Evolutionary conservation across 2,888 invertebrate genomes (phyloP).

Genomic region (Agrilus cyanescens): DNA sequence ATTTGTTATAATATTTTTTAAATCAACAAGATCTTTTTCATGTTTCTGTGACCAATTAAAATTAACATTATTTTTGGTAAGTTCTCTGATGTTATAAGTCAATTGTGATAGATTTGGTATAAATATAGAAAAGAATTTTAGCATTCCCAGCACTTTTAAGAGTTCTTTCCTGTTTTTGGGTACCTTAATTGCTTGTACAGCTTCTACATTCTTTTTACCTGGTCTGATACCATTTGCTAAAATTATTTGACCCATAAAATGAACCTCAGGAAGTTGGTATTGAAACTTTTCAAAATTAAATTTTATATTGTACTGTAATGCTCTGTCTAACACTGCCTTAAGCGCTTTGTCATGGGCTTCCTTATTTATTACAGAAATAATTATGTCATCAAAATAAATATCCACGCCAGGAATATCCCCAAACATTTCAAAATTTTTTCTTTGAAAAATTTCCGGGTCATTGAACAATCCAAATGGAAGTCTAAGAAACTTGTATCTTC

Average conservation of each 20-base stretch:
- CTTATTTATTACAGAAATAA: constrained; percentile 15
- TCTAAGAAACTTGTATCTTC: constrained; percentile 3
- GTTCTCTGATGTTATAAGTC: constrained; percentile 3
- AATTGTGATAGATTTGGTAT: constrained; percentile 8
- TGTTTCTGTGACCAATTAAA: constrained; percentile 33
- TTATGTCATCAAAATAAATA: constrained; percentile 21
- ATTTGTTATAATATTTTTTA: constrained; percentile 5
- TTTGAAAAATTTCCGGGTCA: too few species aligned
- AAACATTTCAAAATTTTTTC: constrained; percentile 15
- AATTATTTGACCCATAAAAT: too few species aligned
- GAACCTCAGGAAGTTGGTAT: too few species aligned
- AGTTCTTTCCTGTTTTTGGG: too few species aligned
- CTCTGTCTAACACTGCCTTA: constrained; percentile 11
- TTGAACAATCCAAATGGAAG: constrained; percentile 13
- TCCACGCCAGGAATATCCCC: constrained; percentile 14
- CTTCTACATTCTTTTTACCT: too few species aligned
- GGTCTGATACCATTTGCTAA: too few species aligned
- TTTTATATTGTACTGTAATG: constrained; percentile 13
- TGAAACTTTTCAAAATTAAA: too few species aligned
- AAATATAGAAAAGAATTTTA: constrained; percentile 10
- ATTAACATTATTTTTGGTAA: constrained; percentile 27
- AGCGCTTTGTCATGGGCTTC: constrained; percentile 14
- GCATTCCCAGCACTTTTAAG: constrained; percentile 10
- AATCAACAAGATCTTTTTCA: constrained; percentile 3
- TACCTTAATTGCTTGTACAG: too few species aligned